Base-by-base conservation (phyloP, 2,888 invertebrate genomes). In the Odontomyia ornata region DNA sequence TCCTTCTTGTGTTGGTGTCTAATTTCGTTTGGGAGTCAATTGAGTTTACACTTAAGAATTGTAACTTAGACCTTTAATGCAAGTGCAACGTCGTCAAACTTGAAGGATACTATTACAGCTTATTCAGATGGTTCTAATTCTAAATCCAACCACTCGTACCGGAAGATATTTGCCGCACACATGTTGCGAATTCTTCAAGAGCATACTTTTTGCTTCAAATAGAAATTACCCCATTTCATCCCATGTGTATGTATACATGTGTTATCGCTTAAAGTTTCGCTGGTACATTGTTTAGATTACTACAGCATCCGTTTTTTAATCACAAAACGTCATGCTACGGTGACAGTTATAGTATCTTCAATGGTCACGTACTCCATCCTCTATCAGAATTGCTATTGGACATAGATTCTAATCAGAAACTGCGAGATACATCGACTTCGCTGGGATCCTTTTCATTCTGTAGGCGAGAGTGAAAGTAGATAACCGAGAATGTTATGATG, bases 341-440 rank as follows among this genome's bases (percentile, higher is more conserved):
- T 60, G 15, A 52, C 52, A 52, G 3, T 52, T 15, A 15, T 4
- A 52, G 23, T n/a, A 25, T 13, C 25, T 60, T 7, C 2, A 28
- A 64, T 47, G 47, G 47, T 69, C 69, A 69, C 69, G 69, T 69
- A 69, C 46, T n/a, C 69, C 67, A 67, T 18, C 43, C 46, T 23
- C 69, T 69, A n/a, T n/a, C n/a, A n/a, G n/a, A n/a, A n/a, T 65
- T 7, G 15, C 7, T 23, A 9, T 4, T 7, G 25, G 69, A n/a
- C 69, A 3, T 4, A 5, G 46, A 46, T 69, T 69, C 69, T 69
- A 25, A 69, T 69, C 28, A 25, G 69, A 69, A 47, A 43, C 9
- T 69, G 46, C 47, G 43, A 67, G 65, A 67, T 67, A 21, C 43
- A 11, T 43, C 43, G 7, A 43, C 7, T 9, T 13, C 13, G 13